phyloP scores from a whole-genome alignment of 2,113 vertebrate species.

The Synodontis membranacea region DNA sequence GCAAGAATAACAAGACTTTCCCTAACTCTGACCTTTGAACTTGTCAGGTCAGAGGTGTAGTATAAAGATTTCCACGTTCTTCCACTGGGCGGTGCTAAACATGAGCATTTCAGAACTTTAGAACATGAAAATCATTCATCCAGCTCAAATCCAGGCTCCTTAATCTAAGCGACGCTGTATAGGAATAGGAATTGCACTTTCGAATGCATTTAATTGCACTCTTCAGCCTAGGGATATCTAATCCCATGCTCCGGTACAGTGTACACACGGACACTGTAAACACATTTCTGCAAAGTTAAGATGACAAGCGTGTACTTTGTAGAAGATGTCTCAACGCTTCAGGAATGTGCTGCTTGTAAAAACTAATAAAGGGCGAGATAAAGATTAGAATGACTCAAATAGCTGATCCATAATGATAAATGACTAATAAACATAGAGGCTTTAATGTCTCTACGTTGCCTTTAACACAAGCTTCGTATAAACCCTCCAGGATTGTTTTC shows the following conservation, averaged over 20 bases:
- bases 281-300: not conserved
- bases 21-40: not conserved
- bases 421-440: not conserved
- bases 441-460: not conserved
- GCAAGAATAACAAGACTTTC: not conserved
- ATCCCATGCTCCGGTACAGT: not conserved
- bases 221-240: not conserved
- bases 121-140: not conserved
- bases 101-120: not conserved
- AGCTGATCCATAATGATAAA: not conserved
- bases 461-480: not conserved
- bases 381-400: not conserved
- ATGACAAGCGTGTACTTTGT: not conserved
- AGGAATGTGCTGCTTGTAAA: not conserved
- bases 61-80: not conserved
- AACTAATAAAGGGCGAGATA: not conserved
- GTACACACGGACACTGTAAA: not conserved
- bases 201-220: not conserved
- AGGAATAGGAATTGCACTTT: not conserved
- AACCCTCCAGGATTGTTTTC: not conserved
- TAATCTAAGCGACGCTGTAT: not conserved
- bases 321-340: not conserved
- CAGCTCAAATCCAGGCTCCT: not conserved
- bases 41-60: not conserved
- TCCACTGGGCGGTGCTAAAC: constrained; percentile 40